Base-by-base conservation (phyloP, 2,888 invertebrate genomes). In the Latheticus oryzae region DNA sequence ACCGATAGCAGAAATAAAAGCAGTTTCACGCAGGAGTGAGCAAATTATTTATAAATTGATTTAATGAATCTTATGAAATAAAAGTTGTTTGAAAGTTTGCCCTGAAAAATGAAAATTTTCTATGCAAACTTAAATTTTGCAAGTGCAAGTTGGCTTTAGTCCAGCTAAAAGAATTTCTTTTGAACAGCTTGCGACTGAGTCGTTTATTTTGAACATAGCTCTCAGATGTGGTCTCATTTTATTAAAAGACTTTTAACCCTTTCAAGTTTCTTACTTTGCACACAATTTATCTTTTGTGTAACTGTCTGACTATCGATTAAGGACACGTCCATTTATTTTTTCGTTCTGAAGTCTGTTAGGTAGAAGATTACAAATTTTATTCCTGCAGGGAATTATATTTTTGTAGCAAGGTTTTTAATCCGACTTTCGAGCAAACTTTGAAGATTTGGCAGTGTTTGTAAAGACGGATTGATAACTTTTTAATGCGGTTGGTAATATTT, bases 191-290 rank as follows among this genome's bases (percentile, higher is more conserved):
- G 48, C 40, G 45, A 33, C 48, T 16, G 19, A 24, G 37, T 48
- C 55, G 55, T 48, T 48, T 48, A 55, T 55, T 55, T 55, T 55
- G 53, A 53, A 43, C 42, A 42, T 55, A 32, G 48, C 38, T 40
- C 23, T 55, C 40, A 23, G 40, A 37, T 55, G 55, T 55, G 38
- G 42, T 55, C 24, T 40, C 21, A 48, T 55, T 55, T 55, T 55
- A 55, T 55, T 55, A 32, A 37, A 55, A 11, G 38, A 13, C 16
- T 50, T 50, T 50, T 37, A 50, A 50, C 50, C 32, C 21, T 32
- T 47, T 13, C 23, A 12, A 47, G 33, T 32, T 43, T 43, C 19
- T 40, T 17, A 11, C 11, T 40, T 40, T 40, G 40, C 17, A 26
- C 8, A 28, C 42, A 28, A 42, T 28, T 42, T 26, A 16, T 28